phyloP scores from a whole-genome alignment of 2,888 invertebrate genomes.

The Dolichomitus sp. region DNA sequence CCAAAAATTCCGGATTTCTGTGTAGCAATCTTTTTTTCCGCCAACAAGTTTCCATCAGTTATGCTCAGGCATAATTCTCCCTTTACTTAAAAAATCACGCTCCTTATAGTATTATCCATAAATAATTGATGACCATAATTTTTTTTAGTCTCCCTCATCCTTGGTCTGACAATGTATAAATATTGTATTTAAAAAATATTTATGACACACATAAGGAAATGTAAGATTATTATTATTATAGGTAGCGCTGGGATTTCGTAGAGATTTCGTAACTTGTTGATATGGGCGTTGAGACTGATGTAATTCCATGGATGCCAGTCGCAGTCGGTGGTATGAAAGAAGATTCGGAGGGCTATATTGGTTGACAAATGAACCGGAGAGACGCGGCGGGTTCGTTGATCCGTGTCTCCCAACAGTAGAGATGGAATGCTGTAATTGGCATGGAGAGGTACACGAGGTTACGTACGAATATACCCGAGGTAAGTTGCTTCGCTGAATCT shows the following conservation, averaged over 20 bases:
- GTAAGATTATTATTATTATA: too few species aligned
- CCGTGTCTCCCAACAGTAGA: constrained; percentile 40
- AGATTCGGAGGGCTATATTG: constrained; percentile 20
- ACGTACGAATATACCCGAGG: constrained; percentile 57
- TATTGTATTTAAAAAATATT: too few species aligned
- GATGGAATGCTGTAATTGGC: constrained; percentile 58
- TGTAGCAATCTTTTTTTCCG: background rate
- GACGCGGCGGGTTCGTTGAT: constrained; percentile 59
- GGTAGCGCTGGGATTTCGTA: background rate
- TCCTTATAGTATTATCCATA: too few species aligned
- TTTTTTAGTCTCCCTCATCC: too few species aligned
- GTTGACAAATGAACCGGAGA: constrained; percentile 23
- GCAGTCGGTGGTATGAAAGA: background rate
- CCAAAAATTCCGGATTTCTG: too few species aligned
- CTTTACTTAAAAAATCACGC: too few species aligned
- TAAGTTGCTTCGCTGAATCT: constrained; percentile 61
- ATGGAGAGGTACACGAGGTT: constrained; percentile 53
- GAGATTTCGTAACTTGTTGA: background rate
- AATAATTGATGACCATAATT: too few species aligned
- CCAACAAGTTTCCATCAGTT: too few species aligned
- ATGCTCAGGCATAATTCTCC: too few species aligned
- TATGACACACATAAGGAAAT: too few species aligned
- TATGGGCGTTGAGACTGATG: background rate
- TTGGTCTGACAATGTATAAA: too few species aligned
- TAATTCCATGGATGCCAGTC: background rate